Percentiles rank a stretch among this genome's conserved stretches.
Evolutionary conservation across 1,140 invertebrate genomes (phyloP).

Genomic region (Temnothorax curvispinosus): DNA sequence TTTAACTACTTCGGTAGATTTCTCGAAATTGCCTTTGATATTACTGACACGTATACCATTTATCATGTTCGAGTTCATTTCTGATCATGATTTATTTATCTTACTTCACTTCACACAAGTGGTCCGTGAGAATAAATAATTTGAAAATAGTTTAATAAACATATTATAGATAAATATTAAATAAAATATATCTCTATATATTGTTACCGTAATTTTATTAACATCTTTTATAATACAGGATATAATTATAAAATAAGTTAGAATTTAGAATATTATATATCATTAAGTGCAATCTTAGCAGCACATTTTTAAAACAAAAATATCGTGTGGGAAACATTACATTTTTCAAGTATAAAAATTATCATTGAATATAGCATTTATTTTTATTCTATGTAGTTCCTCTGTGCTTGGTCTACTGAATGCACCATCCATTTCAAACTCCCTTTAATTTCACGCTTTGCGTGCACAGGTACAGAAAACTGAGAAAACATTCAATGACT

Average conservation of each 20-base stretch:
- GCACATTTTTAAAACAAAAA: neutral
- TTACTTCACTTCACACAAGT: neutral
- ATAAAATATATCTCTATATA: neutral
- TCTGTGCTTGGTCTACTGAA: neutral
- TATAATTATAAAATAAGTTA: neutral
- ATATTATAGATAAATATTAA: neutral
- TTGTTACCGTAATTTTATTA: neutral
- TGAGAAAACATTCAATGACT: conserved; percentile 16
- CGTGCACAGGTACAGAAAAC: neutral
- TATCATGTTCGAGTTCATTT: conserved; percentile 5
- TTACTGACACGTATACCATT: neutral
- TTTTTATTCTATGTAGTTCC: neutral
- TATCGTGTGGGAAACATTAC: neutral
- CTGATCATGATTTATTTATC: neutral
- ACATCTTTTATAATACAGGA: neutral
- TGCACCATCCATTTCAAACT: neutral
- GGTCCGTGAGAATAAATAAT: neutral
- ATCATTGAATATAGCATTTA: neutral
- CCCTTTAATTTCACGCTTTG: conserved; percentile 15
- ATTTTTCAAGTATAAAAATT: neutral
- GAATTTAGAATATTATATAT: neutral
- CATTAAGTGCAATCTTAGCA: neutral
- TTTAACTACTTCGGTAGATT: conserved; percentile 8
- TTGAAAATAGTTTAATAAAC: conserved; percentile 6
- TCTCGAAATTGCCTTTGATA: conserved; percentile 1